Evolutionary conservation across 2,797 vertebrate species (phyloP).

Genomic region (Lycodopsis pacificus): DNA sequence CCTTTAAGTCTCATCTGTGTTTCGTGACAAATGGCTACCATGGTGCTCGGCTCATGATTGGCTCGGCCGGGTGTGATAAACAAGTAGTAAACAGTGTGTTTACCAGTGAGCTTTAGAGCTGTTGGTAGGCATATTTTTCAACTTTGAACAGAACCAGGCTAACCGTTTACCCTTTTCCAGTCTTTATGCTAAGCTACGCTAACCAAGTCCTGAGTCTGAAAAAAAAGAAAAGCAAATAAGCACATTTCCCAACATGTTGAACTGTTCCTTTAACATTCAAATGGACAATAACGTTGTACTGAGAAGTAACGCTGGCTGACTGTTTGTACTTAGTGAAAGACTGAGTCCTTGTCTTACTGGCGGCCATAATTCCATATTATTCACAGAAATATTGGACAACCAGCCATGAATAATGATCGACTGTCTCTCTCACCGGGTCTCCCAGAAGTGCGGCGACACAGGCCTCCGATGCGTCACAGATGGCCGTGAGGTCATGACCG

Average conservation of each 20-base stretch:
- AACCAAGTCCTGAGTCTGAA: background rate
- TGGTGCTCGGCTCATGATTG: background rate
- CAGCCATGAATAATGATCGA: background rate
- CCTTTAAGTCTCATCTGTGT: background rate
- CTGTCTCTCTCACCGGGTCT: constrained; percentile 84
- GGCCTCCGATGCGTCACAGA: constrained; percentile 95
- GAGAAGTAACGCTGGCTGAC: background rate
- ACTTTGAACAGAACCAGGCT: background rate
- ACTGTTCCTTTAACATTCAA: background rate
- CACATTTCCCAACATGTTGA: background rate
- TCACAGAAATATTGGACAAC: background rate
- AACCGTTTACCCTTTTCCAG: background rate
- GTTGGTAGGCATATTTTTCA: background rate
- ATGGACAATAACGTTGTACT: background rate
- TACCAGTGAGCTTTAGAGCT: too few species aligned
- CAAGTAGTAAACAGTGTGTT: too few species aligned
- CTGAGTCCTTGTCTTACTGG: background rate
- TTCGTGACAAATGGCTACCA: too few species aligned
- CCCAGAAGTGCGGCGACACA: constrained; percentile 93
- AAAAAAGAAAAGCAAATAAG: background rate
- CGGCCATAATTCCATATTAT: background rate
- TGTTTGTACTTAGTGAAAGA: background rate
- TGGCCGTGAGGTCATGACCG: constrained; percentile 89
- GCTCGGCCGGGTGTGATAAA: background rate
- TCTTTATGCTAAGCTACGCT: background rate